Percentiles rank a stretch among this genome's conserved stretches.
Evolutionary conservation across 2,888 invertebrate genomes (phyloP).

Genomic region (Achlya flavicornis): DNA sequence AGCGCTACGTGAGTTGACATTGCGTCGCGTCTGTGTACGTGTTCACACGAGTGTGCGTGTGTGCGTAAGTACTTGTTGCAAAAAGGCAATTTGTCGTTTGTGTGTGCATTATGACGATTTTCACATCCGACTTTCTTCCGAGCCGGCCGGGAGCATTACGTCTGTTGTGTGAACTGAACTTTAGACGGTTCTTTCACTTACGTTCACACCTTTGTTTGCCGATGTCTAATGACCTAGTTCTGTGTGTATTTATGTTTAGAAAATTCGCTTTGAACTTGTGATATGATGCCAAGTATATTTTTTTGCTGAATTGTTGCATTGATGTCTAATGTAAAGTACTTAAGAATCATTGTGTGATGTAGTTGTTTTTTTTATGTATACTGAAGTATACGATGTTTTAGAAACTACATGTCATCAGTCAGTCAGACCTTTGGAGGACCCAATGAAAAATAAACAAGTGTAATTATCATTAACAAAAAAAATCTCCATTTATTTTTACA

Average conservation of each 20-base stretch:
- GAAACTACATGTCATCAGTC: not conserved
- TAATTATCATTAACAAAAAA: constrained; percentile 74
- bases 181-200: constrained; percentile 52
- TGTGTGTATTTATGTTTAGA: constrained; percentile 39
- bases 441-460: constrained; percentile 28
- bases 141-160: constrained; percentile 52
- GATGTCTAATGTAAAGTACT: not conserved
- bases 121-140: constrained; percentile 83
- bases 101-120: constrained; percentile 76
- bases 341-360: not conserved
- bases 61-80: constrained; percentile 40
- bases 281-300: not conserved
- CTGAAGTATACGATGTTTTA: not conserved
- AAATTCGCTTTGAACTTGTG: constrained; percentile 25
- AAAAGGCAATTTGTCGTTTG: constrained; percentile 67
- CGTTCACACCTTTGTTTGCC: constrained; percentile 74
- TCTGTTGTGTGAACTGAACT: constrained; percentile 54
- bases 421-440: not conserved
- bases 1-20: constrained; percentile 11
- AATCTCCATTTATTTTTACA: constrained; percentile 82
- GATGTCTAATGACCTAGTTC: constrained; percentile 51
- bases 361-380: not conserved
- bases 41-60: constrained; percentile 52
- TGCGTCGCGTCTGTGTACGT: constrained; percentile 48
- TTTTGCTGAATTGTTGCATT: not conserved